These are phyloP conservation scores for Sebastes minor DNA, from an alignment of 2,797 vertebrate species.

Conservation along the genomic window DNA sequence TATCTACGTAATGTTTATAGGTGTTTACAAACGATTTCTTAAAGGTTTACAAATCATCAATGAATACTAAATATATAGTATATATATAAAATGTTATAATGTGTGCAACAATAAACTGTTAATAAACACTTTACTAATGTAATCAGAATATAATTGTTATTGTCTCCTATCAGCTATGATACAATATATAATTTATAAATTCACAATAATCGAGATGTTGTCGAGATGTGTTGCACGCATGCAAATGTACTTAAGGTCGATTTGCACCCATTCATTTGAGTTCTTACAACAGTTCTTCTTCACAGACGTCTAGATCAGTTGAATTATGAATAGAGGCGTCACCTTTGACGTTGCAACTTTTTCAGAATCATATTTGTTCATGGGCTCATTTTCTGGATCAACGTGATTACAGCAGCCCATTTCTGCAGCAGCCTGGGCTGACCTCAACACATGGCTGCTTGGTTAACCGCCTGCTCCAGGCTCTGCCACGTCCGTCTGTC, in stretches of 20 bases:
- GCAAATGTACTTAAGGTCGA: not conserved
- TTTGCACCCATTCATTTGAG: not conserved
- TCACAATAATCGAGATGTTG: not conserved
- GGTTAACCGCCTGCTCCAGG: not conserved
- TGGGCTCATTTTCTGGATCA: conserved; percentile 3
- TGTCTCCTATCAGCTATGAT: too few species aligned
- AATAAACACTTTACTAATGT: too few species aligned
- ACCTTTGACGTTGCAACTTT: not conserved
- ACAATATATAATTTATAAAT: not conserved
- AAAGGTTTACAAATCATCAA: too few species aligned
- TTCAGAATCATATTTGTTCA: not conserved
- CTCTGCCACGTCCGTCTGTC: not conserved
- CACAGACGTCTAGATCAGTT: not conserved
- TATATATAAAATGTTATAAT: too few species aligned
- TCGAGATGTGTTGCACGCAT: not conserved
- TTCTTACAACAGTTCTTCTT: not conserved
- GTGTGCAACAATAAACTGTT: too few species aligned
- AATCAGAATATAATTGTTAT: too few species aligned
- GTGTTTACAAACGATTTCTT: too few species aligned
- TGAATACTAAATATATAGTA: too few species aligned
- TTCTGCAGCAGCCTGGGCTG: not conserved
- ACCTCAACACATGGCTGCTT: not conserved
- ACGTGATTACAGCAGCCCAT: conserved; percentile 2
- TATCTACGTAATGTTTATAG: too few species aligned
- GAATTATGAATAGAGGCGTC: not conserved